Base-by-base conservation (phyloP, 1,140 invertebrate species). In the Aphis gossypii region DNA sequence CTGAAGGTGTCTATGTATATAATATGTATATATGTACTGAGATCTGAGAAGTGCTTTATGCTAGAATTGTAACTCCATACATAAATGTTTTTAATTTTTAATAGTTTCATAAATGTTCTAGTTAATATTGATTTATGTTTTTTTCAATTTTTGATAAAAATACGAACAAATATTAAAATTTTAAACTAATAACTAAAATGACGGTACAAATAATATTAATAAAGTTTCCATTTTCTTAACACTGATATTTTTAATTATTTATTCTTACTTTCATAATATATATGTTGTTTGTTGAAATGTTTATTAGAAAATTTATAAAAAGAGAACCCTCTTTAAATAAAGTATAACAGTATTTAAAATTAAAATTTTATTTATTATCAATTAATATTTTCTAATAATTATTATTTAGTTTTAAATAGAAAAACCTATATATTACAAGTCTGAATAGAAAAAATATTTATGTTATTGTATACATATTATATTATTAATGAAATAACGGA, bases 111-210 rank as follows among this genome's bases (percentile, higher is more conserved):
- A 68, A n/a, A 76, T 76, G 14, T 76, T n/a, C 60, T 76, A n/a
- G n/a, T 76, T 76, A 76, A 76, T 76, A 76, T 76, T 76, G n/a
- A 30, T 76, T 54, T 21, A n/a, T 76, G 60, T 76, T 76, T 76
- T 76, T 76, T 76, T 76, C 3, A n/a, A 14, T 76, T 76, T 76
- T n/a, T 30, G 11, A n/a, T 30, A 11, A n/a, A 76, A 76, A 76
- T 76, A n/a, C 18, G 11, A 76, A 30, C 56, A n/a, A 68, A 18
- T 68, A 76, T 76, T 76, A n/a, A 5, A 76, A 76, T 76, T n/a
- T 68, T 30, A 68, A 68, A n/a, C 30, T 68, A n/a, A 68, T n/a
- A 44, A 25, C 84, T 46, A 25, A 30, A 41, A 46, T 46, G 25
- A 21, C 2, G 9, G 8, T n/a, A 44, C 23, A 38, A 1, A 1